These are phyloP conservation scores for Drosophila nr. fundita DNA, from an alignment of 2,888 invertebrate genomes.

Conservation along the genomic window DNA sequence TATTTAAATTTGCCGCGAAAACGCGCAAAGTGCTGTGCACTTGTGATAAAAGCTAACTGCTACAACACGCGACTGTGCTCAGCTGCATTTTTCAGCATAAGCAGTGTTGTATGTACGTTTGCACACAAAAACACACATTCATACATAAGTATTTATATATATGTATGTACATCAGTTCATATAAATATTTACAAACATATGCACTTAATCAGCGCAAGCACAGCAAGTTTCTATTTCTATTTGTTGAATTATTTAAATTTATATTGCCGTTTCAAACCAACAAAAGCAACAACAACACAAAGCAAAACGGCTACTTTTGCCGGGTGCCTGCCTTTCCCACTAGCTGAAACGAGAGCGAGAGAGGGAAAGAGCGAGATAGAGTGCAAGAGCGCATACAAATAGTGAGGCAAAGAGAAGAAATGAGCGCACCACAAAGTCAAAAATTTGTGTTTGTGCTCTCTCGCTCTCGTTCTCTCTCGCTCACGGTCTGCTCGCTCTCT, in stretches of 20 bases:
- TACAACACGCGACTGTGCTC: conserved; percentile 14
- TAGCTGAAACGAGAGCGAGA: conserved; percentile 4
- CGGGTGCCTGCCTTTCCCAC: conserved; percentile 41
- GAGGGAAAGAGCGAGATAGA: conserved; percentile 3
- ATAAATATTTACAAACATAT: conserved; percentile 8
- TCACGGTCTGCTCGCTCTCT: conserved; percentile 22
- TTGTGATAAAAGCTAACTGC: conserved; percentile 29
- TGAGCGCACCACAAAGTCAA: conserved; percentile 31
- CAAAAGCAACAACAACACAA: conserved; percentile 25
- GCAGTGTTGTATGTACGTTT: neutral
- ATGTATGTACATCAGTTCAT: neutral
- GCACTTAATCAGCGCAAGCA: conserved; percentile 34
- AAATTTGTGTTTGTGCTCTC: conserved; percentile 32
- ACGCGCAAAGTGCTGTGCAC: conserved; percentile 13
- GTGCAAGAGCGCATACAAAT: conserved; percentile 5
- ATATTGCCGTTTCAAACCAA: conserved; percentile 36
- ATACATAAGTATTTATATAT: neutral
- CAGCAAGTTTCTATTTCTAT: conserved; percentile 52
- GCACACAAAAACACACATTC: neutral
- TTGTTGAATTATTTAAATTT: conserved; percentile 61
- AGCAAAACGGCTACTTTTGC: conserved; percentile 32
- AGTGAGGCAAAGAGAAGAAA: conserved; percentile 10
- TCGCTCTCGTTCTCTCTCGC: conserved; percentile 8
- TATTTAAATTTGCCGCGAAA: conserved; percentile 15
- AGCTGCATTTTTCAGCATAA: conserved; percentile 17